Conservation (phyloP, 2,113 vertebrate genomes). For the Equus quagga region DNA sequence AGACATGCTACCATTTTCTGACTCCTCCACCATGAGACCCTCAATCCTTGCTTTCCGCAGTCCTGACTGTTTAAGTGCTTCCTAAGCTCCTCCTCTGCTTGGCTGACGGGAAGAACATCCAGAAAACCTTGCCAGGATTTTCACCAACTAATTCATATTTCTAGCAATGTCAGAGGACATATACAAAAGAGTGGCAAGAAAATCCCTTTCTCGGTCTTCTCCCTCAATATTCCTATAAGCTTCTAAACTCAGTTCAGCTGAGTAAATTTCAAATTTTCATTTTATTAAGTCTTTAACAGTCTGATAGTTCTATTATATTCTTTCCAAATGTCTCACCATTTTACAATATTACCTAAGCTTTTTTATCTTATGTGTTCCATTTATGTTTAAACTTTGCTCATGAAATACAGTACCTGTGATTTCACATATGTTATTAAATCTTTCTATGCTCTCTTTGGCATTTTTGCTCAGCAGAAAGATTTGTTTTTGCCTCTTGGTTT, state of each 20-base stretch:
- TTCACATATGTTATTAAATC: constrained; percentile 33
- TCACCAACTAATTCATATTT: background rate
- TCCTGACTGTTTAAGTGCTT: background rate
- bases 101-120: background rate
- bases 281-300: constrained; percentile 67
- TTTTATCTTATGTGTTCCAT: constrained; percentile 35
- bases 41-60: background rate
- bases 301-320: constrained; percentile 37
- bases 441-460: constrained; percentile 53
- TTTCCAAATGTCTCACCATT: constrained; percentile 41
- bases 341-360: constrained; percentile 43
- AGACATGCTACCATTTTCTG: background rate
- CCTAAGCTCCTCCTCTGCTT: background rate
- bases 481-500: constrained; percentile 44
- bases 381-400: constrained; percentile 55
- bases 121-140: constrained; percentile 51
- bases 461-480: constrained; percentile 62
- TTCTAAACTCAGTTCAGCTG: constrained; percentile 58
- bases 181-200: background rate
- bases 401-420: constrained; percentile 1
- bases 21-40: background rate
- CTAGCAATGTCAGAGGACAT: background rate
- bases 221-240: constrained; percentile 11
- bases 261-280: constrained; percentile 65
- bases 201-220: constrained; percentile 39